Evolutionary conservation across 2,797 vertebrate species (phyloP).

Genomic region (Peromyscus attwateri): DNA sequence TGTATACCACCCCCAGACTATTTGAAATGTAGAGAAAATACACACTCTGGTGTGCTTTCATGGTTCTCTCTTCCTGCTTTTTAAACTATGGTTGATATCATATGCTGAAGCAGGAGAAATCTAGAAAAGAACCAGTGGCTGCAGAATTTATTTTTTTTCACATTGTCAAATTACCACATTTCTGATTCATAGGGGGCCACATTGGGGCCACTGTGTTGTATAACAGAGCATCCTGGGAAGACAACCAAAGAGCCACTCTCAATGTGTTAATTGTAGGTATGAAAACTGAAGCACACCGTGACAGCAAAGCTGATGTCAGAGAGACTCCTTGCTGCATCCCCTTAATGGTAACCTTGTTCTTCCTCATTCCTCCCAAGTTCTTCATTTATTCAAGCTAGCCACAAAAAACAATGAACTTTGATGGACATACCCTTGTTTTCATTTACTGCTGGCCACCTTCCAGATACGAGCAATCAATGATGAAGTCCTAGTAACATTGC

Average conservation of each 20-base stretch:
- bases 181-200: neutral
- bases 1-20: neutral
- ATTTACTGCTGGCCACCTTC: neutral
- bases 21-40: neutral
- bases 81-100: neutral
- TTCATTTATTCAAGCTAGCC: neutral
- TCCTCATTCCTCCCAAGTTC: neutral
- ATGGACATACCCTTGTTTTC: neutral
- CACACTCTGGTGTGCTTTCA: neutral
- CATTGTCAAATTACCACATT: conserved; percentile 34
- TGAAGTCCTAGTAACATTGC: neutral
- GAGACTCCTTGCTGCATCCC: neutral
- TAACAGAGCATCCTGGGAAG: neutral
- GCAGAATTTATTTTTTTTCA: neutral
- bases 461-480: neutral
- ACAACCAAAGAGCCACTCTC: neutral
- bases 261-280: neutral
- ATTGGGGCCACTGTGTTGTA: neutral
- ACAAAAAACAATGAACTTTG: neutral
- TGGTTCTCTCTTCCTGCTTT: neutral
- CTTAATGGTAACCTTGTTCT: neutral
- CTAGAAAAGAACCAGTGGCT: neutral
- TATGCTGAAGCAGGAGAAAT: neutral
- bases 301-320: too few relatives aligned
- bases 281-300: neutral